Percentiles rank a stretch among this genome's conserved stretches.
Conservation (phyloP, 2,113 vertebrate species). For the Strigops habroptila region DNA sequence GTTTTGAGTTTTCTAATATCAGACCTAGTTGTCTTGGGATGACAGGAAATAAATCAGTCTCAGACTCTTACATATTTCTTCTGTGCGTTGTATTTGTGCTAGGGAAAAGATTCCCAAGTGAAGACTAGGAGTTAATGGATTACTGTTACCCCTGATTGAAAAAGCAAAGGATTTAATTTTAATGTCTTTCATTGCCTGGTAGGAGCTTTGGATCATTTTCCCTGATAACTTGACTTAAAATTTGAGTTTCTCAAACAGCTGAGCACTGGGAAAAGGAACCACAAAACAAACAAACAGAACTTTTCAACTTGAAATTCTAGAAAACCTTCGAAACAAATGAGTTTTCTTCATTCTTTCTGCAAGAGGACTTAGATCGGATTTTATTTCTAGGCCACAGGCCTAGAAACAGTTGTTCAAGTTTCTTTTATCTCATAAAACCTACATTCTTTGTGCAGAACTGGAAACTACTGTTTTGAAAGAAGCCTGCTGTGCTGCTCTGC, state of each 20-base stretch:
- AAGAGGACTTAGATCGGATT: constrained; percentile 59
- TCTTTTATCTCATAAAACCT: constrained; percentile 72
- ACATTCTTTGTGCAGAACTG: constrained; percentile 66
- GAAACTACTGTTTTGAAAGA: constrained; percentile 69
- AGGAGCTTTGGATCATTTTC: not conserved
- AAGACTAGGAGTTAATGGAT: not conserved
- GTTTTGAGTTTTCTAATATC: not conserved
- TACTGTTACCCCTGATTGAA: not conserved
- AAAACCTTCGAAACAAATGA: constrained; percentile 66
- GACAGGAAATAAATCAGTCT: not conserved
- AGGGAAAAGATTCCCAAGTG: not conserved
- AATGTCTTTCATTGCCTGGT: not conserved
- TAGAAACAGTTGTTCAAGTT: constrained; percentile 62
- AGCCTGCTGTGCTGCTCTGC: constrained; percentile 64
- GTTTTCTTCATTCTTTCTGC: constrained; percentile 67
- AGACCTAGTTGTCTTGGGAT: not conserved
- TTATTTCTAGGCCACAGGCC: constrained; percentile 72
- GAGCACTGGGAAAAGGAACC: not conserved
- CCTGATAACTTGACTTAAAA: not conserved
- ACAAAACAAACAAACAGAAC: constrained; percentile 50
- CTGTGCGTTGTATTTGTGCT: not conserved
- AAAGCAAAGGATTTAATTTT: not conserved
- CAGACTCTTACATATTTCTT: not conserved
- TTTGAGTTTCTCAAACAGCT: not conserved
- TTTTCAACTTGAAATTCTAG: constrained; percentile 69